Evolutionary conservation across 1,140 invertebrate genomes (phyloP).

Genomic region (Antheraea pernyi): DNA sequence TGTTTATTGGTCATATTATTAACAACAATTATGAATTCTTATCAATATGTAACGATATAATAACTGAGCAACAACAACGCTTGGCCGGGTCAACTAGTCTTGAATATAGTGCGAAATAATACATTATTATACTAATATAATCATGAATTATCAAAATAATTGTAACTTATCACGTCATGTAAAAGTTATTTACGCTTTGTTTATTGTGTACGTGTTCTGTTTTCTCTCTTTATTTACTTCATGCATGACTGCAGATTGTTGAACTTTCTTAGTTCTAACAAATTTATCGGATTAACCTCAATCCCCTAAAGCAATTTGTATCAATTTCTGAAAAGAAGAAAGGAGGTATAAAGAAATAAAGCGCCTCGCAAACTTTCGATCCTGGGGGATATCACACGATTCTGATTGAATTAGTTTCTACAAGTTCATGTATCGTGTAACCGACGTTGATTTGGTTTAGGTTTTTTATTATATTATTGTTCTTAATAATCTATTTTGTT

Average conservation of each 20-base stretch:
- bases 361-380: slow-evolving; percentile 26
- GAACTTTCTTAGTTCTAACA: not conserved
- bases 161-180: no score
- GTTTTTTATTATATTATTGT: slow-evolving; percentile 2
- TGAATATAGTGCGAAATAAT: no score
- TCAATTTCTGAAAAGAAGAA: slow-evolving; percentile 27
- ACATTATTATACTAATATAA: no score
- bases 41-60: no score
- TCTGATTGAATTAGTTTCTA: slow-evolving; percentile 34
- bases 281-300: slow-evolving; percentile 11
- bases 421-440: slow-evolving; percentile 17
- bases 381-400: slow-evolving; percentile 28
- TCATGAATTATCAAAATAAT: no score
- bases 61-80: no score
- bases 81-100: no score
- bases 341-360: slow-evolving; percentile 30
- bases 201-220: not conserved
- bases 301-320: slow-evolving; percentile 30
- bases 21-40: no score
- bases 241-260: not conserved
- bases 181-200: no score
- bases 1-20: no score
- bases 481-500: slow-evolving; percentile 7
- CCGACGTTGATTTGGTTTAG: slow-evolving; percentile 16
- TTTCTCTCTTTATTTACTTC: not conserved